phyloP scores from a whole-genome alignment of 1,140 invertebrate genomes.

The Leptinotarsa texana region DNA sequence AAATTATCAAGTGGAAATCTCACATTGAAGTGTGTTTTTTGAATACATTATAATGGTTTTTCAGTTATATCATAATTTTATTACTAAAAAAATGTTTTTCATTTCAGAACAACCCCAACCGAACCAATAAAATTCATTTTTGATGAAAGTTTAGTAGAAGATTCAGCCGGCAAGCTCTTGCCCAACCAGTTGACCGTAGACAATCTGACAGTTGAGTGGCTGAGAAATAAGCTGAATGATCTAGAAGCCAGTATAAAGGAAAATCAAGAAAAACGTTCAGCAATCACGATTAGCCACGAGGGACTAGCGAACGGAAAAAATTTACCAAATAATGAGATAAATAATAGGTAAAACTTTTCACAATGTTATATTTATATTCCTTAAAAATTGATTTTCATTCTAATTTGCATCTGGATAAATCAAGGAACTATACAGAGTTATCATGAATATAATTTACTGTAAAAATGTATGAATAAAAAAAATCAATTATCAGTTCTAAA shows the following conservation, averaged over 20 bases:
- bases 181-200: conserved; percentile 86
- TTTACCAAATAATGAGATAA: conserved; percentile 45
- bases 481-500: too few species aligned
- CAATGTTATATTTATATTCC: too few species aligned
- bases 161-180: conserved; percentile 78
- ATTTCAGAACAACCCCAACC: conserved; percentile 70
- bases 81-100: conserved; percentile 12
- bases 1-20: too few species aligned
- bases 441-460: too few species aligned
- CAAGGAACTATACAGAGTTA: too few species aligned
- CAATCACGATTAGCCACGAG: conserved; percentile 36
- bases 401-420: too few species aligned
- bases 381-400: too few species aligned
- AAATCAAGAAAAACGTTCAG: conserved; percentile 65
- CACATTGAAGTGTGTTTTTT: too few species aligned
- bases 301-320: conserved; percentile 48
- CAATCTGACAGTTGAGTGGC: conserved; percentile 86
- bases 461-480: too few species aligned
- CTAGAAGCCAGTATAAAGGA: conserved; percentile 74
- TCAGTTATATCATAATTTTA: too few species aligned
- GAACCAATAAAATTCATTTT: conserved; percentile 79
- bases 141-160: conserved; percentile 81
- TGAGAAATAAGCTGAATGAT: conserved; percentile 75
- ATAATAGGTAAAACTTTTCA: conserved; percentile 44
- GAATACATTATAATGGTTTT: too few species aligned